Conservation (phyloP, 2,113 vertebrate genomes). For the Ascaphus truei region DNA sequence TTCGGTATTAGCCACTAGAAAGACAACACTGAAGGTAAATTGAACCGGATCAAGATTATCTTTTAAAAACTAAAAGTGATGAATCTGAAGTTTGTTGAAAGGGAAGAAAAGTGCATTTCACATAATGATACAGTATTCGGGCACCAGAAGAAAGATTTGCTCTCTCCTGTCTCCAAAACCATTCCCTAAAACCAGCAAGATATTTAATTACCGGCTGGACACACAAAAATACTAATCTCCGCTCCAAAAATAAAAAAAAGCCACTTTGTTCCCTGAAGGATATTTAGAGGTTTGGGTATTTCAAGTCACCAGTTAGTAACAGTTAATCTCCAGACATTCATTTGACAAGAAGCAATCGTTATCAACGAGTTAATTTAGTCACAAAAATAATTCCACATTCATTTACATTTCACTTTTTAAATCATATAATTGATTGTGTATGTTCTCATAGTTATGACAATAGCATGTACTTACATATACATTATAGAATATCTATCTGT, state of each 20-base stretch:
- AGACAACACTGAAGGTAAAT: conserved; percentile 29
- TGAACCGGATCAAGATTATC: conserved; percentile 31
- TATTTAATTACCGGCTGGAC: conserved; percentile 16
- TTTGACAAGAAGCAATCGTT: no score
- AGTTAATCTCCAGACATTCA: neutral
- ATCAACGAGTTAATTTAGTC: no score
- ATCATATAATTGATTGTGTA: no score
- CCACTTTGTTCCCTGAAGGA: neutral
- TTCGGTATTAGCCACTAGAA: conserved; percentile 11
- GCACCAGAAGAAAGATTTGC: conserved; percentile 8
- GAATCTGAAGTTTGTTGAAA: conserved; percentile 29
- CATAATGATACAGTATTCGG: conserved; percentile 14
- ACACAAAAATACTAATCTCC: conserved; percentile 23
- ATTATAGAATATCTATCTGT: no score
- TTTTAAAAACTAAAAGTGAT: conserved; percentile 11
- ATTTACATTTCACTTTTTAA: no score
- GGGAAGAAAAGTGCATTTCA: conserved; percentile 17
- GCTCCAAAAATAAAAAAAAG: neutral
- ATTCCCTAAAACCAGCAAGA: conserved; percentile 5
- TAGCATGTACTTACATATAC: neutral
- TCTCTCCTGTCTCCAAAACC: conserved; percentile 17
- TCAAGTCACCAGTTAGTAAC: neutral
- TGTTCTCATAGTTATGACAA: no score
- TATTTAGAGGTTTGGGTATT: neutral
- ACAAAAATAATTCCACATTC: no score